phyloP scores from a whole-genome alignment of 2,797 vertebrate species.

The Dryobates pubescens region DNA sequence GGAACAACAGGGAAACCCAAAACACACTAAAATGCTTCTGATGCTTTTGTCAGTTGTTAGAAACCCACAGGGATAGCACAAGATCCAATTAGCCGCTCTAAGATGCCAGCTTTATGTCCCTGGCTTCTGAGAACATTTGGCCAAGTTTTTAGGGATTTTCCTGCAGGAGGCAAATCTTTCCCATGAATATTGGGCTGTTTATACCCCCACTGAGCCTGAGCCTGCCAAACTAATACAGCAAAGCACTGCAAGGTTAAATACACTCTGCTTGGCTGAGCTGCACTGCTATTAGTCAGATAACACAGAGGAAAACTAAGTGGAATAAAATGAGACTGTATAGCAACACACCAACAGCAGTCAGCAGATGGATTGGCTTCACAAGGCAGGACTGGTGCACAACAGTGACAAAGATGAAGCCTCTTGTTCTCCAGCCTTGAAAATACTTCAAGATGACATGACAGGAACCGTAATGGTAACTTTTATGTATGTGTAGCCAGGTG shows the following conservation, averaged over 20 bases:
- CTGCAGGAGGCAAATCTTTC: background rate
- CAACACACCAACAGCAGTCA: background rate
- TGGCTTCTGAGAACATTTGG: background rate
- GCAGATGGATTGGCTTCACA: conserved; percentile 6
- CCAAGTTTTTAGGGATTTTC: background rate
- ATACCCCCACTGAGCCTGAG: background rate
- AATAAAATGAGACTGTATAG: background rate
- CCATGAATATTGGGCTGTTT: background rate
- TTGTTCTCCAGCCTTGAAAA: conserved; percentile 20
- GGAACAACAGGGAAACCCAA: background rate
- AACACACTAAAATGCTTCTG: background rate
- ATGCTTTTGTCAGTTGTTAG: background rate
- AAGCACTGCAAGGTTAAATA: conserved; percentile 16
- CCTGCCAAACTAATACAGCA: background rate
- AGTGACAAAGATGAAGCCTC: background rate
- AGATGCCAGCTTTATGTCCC: background rate
- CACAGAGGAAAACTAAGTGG: background rate
- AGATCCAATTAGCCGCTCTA: conserved; percentile 7
- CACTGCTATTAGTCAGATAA: background rate
- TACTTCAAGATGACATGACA: background rate
- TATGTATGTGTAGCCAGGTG: background rate
- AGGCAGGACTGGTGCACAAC: background rate
- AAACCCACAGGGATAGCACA: background rate
- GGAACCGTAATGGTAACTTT: background rate
- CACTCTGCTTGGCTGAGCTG: background rate